Percentiles rank a stretch among this genome's conserved stretches.
Evolutionary conservation across 2,888 invertebrate species (phyloP).

Genomic region (Idaea dimidiata): DNA sequence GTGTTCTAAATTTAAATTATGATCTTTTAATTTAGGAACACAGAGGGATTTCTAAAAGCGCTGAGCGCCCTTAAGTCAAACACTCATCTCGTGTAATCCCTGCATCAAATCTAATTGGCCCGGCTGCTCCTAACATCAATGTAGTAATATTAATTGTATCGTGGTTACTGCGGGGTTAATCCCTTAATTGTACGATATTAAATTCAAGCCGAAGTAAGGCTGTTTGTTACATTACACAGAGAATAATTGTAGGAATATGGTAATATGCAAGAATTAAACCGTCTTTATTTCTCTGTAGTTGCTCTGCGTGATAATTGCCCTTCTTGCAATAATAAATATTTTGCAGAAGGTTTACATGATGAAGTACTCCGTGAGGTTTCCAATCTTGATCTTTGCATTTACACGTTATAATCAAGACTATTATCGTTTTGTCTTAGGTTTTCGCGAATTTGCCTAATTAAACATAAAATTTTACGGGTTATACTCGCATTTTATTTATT

Average conservation of each 20-base stretch:
- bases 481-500: too few relatives aligned
- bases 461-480: too few relatives aligned
- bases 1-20: too few relatives aligned
- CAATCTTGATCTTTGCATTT: background rate
- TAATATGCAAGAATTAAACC: background rate
- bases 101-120: slow-evolving; percentile 5
- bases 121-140: slow-evolving; percentile 4
- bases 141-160: slow-evolving; percentile 6
- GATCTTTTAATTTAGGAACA: too few relatives aligned
- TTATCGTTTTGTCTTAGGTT: background rate
- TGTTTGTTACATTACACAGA: background rate
- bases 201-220: background rate
- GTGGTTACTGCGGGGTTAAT: background rate
- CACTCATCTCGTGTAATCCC: slow-evolving; percentile 2
- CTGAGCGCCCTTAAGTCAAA: background rate
- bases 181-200: slow-evolving; percentile 4
- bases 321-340: background rate
- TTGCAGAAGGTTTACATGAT: background rate
- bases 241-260: background rate
- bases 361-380: background rate
- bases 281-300: background rate
- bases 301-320: background rate
- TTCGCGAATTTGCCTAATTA: too few relatives aligned
- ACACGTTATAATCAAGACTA: background rate
- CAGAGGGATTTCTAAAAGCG: too few relatives aligned